Evolutionary conservation across 2,113 vertebrate genomes (phyloP).

Genomic region (Cyanoramphus novaezelandiae): DNA sequence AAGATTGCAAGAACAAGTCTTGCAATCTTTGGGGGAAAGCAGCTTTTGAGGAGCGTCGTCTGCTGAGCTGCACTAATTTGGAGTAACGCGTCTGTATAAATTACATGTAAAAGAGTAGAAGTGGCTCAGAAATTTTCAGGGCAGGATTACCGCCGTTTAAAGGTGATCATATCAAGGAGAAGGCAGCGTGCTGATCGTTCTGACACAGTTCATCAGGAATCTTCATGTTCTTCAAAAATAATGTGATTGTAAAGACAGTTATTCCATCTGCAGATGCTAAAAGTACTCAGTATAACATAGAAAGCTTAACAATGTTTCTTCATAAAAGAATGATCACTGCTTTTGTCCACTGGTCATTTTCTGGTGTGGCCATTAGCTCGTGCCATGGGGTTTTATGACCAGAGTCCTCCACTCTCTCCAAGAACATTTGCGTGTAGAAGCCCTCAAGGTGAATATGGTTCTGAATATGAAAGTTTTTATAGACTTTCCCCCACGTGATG

Average conservation of each 20-base stretch:
- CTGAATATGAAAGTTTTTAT: neutral
- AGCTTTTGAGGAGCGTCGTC: neutral
- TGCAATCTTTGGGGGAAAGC: neutral
- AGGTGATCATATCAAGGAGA: neutral
- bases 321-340: rapidly evolving
- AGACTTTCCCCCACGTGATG: neutral
- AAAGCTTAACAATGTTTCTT: neutral
- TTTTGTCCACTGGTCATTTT: neutral
- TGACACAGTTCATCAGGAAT: neutral
- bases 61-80: neutral
- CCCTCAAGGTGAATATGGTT: neutral
- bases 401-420: neutral
- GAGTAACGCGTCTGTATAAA: neutral
- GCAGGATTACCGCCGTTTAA: neutral
- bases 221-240: neutral
- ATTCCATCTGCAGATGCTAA: neutral
- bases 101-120: neutral
- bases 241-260: neutral
- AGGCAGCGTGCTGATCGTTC: neutral
- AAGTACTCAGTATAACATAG: neutral
- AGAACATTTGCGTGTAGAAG: neutral
- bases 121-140: neutral
- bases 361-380: neutral
- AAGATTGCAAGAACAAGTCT: neutral
- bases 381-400: neutral